These are phyloP conservation scores for Byasa hedistus DNA, from an alignment of 2,888 invertebrate genomes.

Conservation along the genomic window DNA sequence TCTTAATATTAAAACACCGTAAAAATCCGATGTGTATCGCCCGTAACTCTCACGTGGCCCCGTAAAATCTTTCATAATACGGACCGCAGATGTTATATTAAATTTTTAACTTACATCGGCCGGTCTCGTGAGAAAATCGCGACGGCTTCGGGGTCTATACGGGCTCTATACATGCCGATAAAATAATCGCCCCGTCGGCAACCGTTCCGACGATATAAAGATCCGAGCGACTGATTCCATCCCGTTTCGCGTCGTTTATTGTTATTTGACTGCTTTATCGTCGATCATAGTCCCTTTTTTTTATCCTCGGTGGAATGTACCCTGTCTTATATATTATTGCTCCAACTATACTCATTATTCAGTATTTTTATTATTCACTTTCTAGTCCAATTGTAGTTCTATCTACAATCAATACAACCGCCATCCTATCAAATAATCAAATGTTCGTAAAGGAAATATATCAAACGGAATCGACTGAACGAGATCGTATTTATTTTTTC, in stretches of 20 bases:
- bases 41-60: slow-evolving; percentile 41
- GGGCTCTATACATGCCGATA: slow-evolving; percentile 29
- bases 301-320: slow-evolving; percentile 7
- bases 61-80: slow-evolving; percentile 68
- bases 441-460: slow-evolving; percentile 19
- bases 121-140: slow-evolving; percentile 59
- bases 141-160: slow-evolving; percentile 41
- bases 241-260: slow-evolving; percentile 29
- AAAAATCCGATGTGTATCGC: slow-evolving; percentile 35
- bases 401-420: no score
- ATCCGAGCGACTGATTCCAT: slow-evolving; percentile 28
- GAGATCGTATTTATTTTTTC: neutral
- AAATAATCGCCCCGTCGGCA: slow-evolving; percentile 28
- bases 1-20: slow-evolving; percentile 28
- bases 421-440: slow-evolving; percentile 1
- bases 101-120: slow-evolving; percentile 75
- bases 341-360: neutral
- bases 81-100: slow-evolving; percentile 69
- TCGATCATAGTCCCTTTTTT: slow-evolving; percentile 23
- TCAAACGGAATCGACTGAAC: slow-evolving; percentile 8
- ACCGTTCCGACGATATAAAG: slow-evolving; percentile 26
- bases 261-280: slow-evolving; percentile 30
- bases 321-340: slow-evolving; percentile 4
- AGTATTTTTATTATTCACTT: no score
- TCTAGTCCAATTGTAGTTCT: no score